Evolutionary conservation across 2,797 vertebrate species (phyloP).

Genomic region (Gambusia yucatana): DNA sequence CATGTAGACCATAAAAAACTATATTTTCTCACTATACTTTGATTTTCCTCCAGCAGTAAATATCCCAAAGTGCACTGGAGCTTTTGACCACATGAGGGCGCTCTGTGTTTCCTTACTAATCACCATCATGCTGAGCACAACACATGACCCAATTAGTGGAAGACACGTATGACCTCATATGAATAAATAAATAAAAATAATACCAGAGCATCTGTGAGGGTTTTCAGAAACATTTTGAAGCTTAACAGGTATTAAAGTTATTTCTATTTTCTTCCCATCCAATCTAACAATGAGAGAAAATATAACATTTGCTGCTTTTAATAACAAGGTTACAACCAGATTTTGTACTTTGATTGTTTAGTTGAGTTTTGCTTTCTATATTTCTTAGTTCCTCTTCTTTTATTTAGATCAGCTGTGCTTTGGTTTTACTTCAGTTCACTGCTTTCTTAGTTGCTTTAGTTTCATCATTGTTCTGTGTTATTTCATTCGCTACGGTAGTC

Average conservation of each 20-base stretch:
- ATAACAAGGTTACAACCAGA: background rate
- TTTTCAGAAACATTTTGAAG: background rate
- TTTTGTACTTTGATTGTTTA: too few relatives aligned
- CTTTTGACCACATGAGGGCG: slow-evolving; percentile 47
- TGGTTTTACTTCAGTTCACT: too few relatives aligned
- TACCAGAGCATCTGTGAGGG: background rate
- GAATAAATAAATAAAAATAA: background rate
- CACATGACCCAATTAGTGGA: background rate
- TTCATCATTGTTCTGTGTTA: too few relatives aligned
- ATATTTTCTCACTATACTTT: background rate
- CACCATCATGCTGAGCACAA: background rate
- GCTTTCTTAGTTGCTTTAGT: too few relatives aligned
- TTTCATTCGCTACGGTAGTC: too few relatives aligned
- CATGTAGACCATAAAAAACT: background rate
- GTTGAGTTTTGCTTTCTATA: too few relatives aligned
- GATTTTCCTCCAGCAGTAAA: background rate
- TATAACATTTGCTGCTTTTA: too few relatives aligned
- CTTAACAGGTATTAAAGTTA: background rate
- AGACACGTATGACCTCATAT: background rate
- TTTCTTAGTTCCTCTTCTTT: too few relatives aligned
- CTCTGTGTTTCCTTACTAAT: slow-evolving; percentile 10
- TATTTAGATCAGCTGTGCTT: too few relatives aligned
- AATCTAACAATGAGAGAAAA: background rate
- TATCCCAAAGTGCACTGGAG: background rate
- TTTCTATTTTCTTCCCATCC: background rate